Conservation (phyloP, 2,888 invertebrate genomes). For the Amiota communis region DNA sequence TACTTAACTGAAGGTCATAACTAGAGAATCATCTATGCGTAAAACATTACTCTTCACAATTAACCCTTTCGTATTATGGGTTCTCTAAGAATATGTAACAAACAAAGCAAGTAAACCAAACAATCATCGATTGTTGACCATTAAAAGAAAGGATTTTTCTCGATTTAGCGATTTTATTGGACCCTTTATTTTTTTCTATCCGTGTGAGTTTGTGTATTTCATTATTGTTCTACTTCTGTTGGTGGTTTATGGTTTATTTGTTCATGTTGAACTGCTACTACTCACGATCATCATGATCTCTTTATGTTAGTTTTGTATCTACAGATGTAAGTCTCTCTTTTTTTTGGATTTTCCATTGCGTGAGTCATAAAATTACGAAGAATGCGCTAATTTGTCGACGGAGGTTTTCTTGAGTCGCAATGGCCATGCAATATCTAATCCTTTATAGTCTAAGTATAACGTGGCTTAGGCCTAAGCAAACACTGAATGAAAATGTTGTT, state of each 20-base stretch:
- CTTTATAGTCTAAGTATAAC: too few relatives aligned
- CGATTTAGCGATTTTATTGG: constrained; percentile 15
- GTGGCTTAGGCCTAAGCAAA: constrained; percentile 13
- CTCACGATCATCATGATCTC: too few relatives aligned
- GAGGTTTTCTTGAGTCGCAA: background rate
- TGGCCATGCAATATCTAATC: too few relatives aligned
- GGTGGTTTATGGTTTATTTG: constrained; percentile 61
- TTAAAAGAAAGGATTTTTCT: background rate
- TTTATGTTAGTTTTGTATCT: too few relatives aligned
- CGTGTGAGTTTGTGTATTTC: constrained; percentile 17
- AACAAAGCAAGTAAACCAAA: constrained; percentile 1
- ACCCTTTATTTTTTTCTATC: background rate
- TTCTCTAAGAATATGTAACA: background rate
- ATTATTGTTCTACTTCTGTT: constrained; percentile 35
- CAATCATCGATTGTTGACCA: constrained; percentile 1
- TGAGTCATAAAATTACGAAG: constrained; percentile 72
- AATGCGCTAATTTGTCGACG: constrained; percentile 70
- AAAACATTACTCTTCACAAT: background rate
- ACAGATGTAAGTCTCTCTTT: constrained; percentile 25
- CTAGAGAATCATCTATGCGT: too few relatives aligned
- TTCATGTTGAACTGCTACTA: constrained; percentile 19
- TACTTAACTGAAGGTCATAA: background rate
- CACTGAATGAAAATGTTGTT: background rate
- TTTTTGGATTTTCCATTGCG: constrained; percentile 52
- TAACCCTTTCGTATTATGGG: background rate